Evolutionary conservation across 2,797 vertebrate genomes (phyloP).

Genomic region (Hypotaenidia okinawae): DNA sequence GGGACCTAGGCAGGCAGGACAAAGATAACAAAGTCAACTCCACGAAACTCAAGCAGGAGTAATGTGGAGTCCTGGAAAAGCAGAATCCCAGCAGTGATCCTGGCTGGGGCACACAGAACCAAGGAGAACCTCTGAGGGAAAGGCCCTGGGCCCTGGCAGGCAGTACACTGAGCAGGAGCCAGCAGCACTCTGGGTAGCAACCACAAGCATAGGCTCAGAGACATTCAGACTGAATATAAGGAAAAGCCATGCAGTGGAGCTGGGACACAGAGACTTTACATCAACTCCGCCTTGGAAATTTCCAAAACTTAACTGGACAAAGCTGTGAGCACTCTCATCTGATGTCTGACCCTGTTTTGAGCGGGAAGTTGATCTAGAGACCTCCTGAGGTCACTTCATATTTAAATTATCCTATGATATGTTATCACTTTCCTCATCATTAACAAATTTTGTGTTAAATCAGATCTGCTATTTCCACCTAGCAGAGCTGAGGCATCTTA

Average conservation of each 20-base stretch:
- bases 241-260: neutral
- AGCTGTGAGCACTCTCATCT: neutral
- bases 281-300: neutral
- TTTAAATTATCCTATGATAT: neutral
- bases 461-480: neutral
- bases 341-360: neutral
- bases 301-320: neutral
- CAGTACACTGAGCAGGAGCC: neutral
- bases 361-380: neutral
- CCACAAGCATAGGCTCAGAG: neutral
- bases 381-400: neutral
- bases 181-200: neutral
- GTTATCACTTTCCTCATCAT: neutral
- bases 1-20: neutral
- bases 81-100: neutral
- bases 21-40: too few relatives aligned
- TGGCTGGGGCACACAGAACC: fast-evolving
- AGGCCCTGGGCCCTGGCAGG: too few relatives aligned
- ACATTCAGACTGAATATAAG: neutral
- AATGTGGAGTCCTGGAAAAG: neutral
- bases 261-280: neutral
- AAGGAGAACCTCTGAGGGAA: neutral
- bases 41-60: neutral
- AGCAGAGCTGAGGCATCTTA: neutral
- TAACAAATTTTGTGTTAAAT: neutral